Evolutionary conservation across 2,888 invertebrate species (phyloP).

Genomic region (Tetragonula carbonaria): DNA sequence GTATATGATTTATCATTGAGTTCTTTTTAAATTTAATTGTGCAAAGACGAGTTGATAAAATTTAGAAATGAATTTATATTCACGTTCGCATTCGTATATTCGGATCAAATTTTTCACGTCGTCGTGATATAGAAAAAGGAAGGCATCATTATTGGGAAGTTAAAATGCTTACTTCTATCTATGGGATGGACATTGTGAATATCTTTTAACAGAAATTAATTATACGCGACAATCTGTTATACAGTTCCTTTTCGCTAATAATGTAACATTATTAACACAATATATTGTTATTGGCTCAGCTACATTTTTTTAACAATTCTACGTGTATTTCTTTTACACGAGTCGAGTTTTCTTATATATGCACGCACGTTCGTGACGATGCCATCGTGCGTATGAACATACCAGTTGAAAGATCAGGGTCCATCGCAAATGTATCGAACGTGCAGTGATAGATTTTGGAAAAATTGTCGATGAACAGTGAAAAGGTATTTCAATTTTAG

Average conservation of each 20-base stretch:
- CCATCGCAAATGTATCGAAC: background rate
- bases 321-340: background rate
- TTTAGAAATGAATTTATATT: background rate
- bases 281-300: background rate
- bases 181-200: constrained; percentile 96
- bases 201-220: background rate
- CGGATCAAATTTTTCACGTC: background rate
- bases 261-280: constrained; percentile 46
- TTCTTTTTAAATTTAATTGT: background rate
- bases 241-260: background rate
- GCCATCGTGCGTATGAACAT: background rate
- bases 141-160: constrained; percentile 96
- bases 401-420: background rate
- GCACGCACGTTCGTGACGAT: background rate
- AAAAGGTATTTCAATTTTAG: background rate
- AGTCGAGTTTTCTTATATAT: background rate
- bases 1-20: background rate
- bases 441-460: background rate
- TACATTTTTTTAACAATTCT: background rate
- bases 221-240: background rate
- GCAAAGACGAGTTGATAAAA: background rate
- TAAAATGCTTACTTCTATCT: constrained; percentile 91
- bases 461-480: background rate
- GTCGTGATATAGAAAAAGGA: constrained; percentile 85
- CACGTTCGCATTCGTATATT: background rate